Conservation (phyloP, 2,113 vertebrate genomes). For the Rhinogobius similis region DNA sequence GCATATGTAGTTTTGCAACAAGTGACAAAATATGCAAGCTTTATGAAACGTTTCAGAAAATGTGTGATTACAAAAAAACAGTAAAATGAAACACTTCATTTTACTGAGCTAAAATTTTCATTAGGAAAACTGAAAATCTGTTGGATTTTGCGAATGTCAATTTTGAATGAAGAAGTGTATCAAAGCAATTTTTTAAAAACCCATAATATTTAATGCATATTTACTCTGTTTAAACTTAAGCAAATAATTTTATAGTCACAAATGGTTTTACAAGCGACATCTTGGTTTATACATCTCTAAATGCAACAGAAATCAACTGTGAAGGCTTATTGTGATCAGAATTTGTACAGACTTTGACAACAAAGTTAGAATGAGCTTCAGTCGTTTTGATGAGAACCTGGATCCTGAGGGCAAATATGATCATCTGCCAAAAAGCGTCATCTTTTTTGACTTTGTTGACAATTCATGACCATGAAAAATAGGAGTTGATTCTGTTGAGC, state of each 20-base stretch:
- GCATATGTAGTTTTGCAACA: too few relatives aligned
- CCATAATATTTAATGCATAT: neutral
- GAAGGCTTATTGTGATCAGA: neutral
- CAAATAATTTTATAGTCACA: neutral
- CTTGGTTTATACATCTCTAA: neutral
- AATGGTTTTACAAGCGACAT: neutral
- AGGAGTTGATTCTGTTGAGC: conserved; percentile 17
- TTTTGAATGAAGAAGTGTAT: too few relatives aligned
- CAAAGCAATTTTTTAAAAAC: too few relatives aligned
- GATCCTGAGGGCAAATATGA: conserved; percentile 16
- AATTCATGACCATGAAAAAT: conserved; percentile 17
- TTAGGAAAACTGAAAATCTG: too few relatives aligned
- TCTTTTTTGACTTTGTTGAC: conserved; percentile 29
- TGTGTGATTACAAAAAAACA: too few relatives aligned
- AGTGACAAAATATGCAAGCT: too few relatives aligned
- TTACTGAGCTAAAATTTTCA: too few relatives aligned
- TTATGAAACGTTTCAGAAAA: too few relatives aligned
- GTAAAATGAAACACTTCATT: too few relatives aligned
- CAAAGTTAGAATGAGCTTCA: conserved; percentile 13
- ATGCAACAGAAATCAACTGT: neutral
- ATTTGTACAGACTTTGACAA: neutral
- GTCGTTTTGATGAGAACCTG: conserved; percentile 22
- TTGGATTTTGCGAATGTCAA: too few relatives aligned
- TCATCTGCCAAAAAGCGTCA: conserved; percentile 18
- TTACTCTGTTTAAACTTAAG: neutral